Conservation (phyloP, 2,113 vertebrate genomes). For the Isichthys henryi region DNA sequence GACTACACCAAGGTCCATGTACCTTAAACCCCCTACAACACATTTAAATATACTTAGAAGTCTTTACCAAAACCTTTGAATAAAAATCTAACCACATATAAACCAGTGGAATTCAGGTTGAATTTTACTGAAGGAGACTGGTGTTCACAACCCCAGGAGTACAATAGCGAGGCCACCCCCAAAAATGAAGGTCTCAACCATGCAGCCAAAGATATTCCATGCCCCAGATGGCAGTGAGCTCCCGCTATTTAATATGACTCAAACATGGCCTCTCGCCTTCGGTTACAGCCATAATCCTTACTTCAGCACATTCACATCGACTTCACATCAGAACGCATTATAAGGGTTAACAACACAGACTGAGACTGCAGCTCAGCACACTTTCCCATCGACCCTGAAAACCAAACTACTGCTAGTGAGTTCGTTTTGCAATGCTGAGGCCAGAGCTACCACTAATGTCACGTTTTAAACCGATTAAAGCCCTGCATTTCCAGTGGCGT, state of each 20-base stretch:
- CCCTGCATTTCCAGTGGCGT: background rate
- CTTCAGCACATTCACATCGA: background rate
- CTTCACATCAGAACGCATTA: background rate
- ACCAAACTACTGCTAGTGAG: background rate
- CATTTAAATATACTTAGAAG: background rate
- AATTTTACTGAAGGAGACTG: background rate
- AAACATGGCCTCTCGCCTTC: background rate
- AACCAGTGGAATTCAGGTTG: background rate
- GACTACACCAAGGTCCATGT: background rate
- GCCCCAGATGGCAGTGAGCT: background rate
- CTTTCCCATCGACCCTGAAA: background rate
- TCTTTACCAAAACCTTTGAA: background rate
- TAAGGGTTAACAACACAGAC: background rate
- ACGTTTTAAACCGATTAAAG: background rate
- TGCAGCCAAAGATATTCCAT: background rate
- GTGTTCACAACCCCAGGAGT: background rate
- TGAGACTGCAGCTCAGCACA: background rate
- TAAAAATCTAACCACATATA: background rate
- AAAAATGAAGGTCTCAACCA: background rate
- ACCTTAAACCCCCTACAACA: background rate
- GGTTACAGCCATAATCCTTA: background rate
- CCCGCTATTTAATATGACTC: background rate
- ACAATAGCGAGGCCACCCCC: background rate
- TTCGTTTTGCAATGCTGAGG: background rate
- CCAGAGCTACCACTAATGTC: background rate